phyloP scores from a whole-genome alignment of 2,888 invertebrate genomes.

The Platycheirus rosarum region DNA sequence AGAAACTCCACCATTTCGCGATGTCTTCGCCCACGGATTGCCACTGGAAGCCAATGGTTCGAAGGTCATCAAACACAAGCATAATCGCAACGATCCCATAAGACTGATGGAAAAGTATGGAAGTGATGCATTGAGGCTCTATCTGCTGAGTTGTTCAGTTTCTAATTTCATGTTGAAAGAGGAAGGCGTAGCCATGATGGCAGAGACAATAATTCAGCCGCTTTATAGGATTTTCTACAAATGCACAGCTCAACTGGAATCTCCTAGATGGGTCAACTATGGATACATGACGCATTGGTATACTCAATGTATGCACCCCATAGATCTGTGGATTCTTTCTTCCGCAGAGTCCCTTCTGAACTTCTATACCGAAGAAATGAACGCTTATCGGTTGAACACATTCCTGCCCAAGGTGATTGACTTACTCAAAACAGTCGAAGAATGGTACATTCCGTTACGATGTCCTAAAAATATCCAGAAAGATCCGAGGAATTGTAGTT shows the following conservation, averaged over 20 bases:
- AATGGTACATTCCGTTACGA: slow-evolving; percentile 98
- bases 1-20: slow-evolving; percentile 96
- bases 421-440: slow-evolving; percentile 96
- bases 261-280: slow-evolving; percentile 83
- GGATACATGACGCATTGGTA: slow-evolving; percentile 22
- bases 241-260: slow-evolving; percentile 36
- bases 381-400: slow-evolving; percentile 93
- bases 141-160: slow-evolving; percentile 96
- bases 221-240: slow-evolving; percentile 89
- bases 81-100: slow-evolving; percentile 97
- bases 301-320: slow-evolving; percentile 83
- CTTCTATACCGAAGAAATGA: slow-evolving; percentile 95
- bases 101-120: slow-evolving; percentile 94
- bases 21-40: slow-evolving; percentile 95
- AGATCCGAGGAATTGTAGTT: not conserved
- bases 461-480: slow-evolving; percentile 89
- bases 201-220: slow-evolving; percentile 96
- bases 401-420: slow-evolving; percentile 94
- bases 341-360: slow-evolving; percentile 94
- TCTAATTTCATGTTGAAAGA: slow-evolving; percentile 96
- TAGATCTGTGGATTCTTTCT: slow-evolving; percentile 97
- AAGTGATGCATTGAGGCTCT: slow-evolving; percentile 95
- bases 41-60: slow-evolving; percentile 96
- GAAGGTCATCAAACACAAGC: slow-evolving; percentile 98
- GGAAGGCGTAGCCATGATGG: slow-evolving; percentile 94